Percentiles rank a stretch among this genome's conserved stretches.
phyloP scores from a whole-genome alignment of 53 echinoderm and acorn worm species.

The Holothuria leucospilota region DNA sequence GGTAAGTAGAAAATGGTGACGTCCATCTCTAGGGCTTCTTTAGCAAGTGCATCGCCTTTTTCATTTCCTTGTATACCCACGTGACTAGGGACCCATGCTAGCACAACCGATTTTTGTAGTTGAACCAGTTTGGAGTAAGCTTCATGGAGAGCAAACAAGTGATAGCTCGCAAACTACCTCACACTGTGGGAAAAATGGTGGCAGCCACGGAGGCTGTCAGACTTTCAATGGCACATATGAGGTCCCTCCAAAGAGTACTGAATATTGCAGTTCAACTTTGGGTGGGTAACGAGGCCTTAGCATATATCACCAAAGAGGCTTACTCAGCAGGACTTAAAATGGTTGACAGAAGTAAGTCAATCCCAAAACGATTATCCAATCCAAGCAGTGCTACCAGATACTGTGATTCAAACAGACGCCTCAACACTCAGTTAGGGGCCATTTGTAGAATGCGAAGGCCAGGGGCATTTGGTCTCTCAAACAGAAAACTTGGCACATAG shows the following conservation, averaged over 20 bases:
- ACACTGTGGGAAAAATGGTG: constrained; percentile 18
- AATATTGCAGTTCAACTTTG: not conserved
- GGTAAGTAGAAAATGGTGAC: too few relatives aligned
- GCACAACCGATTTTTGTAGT: too few relatives aligned
- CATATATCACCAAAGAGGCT: not conserved
- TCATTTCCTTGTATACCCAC: too few relatives aligned
- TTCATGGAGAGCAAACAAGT: not conserved
- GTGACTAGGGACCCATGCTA: too few relatives aligned
- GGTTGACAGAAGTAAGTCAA: constrained; percentile 30
- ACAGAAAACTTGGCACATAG: constrained; percentile 22
- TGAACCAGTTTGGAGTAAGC: too few relatives aligned
- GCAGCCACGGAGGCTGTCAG: constrained; percentile 19
- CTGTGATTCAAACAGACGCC: constrained; percentile 13
- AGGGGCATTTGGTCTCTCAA: not conserved
- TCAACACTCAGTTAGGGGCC: not conserved
- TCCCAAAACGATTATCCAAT: constrained; percentile 4
- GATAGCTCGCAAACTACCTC: not conserved
- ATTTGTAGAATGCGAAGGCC: not conserved
- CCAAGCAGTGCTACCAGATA: constrained; percentile 9
- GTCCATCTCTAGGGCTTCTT: too few relatives aligned
- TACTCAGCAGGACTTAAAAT: constrained; percentile 11
- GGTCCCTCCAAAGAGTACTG: constrained; percentile 10
- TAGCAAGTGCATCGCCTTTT: too few relatives aligned
- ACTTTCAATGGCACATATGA: constrained; percentile 27
- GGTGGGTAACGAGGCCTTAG: not conserved